Base-by-base conservation (phyloP, 2,113 vertebrate species). In the Acrocephalus arundinaceus region DNA sequence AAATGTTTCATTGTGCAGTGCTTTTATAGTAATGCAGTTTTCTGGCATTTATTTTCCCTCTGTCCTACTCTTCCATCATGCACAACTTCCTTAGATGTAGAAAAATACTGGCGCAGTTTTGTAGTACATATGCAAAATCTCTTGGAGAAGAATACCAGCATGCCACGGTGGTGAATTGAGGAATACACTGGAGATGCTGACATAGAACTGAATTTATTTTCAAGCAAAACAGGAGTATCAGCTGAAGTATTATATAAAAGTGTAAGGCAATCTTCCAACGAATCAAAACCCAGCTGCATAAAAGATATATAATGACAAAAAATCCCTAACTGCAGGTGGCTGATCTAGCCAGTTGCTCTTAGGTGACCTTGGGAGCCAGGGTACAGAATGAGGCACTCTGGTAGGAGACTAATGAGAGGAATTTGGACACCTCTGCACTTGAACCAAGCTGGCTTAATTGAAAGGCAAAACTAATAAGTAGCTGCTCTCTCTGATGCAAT, bases 121-220 rank as follows among this genome's bases (percentile, higher is more conserved):
- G 33, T 39, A 35, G 7, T 3, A 55, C 2, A 8, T 43, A 31
- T 6, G 19, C 39, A 83, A 49, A 62, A 70, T 63, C 33, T 74
- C 54, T 37, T 37, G 23, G 33, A 70, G 30, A 82, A 72, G 19
- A 93, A 43, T 52, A 67, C 31, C 55, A 66, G 45, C 35, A 23
- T 39, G 43, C 25, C 21, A 70, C 0, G 7, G 17, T 24, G 21
- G 30, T 67, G 61, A 74, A 80, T 1, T n/a, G 14, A 90, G 28
- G 37, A 94, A 74, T 51, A 74, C 35, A 68, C 9, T 6, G 10
- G 25, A 84, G 33, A 89, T 72, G 15, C 61, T 82, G 62, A 76
- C 23, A 43, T 28, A 14, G 58, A 91, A 85, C 15, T 73, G 66
- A 65, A 79, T 95, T 96, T 90, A 93, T 96, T 96, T 85, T 83